Percentiles rank a stretch among this genome's conserved stretches.
These are phyloP conservation scores for Agonopterix alstromeriana DNA, from an alignment of 2,888 invertebrate genomes.

Conservation along the genomic window DNA sequence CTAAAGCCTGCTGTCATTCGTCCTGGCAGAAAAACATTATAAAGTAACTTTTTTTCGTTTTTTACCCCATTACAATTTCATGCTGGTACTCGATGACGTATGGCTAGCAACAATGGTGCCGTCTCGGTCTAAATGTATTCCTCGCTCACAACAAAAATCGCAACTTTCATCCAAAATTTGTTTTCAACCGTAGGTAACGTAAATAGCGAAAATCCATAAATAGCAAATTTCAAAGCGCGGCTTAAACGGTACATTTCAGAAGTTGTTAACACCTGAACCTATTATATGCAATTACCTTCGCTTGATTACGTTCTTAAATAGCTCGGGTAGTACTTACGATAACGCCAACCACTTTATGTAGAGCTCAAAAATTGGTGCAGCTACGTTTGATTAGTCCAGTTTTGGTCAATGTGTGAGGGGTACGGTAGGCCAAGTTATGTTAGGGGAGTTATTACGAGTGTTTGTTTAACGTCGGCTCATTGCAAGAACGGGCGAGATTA, in stretches of 20 bases:
- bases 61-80: too few relatives aligned
- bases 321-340: conserved; percentile 31
- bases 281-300: conserved; percentile 38
- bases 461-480: conserved; percentile 25
- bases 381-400: conserved; percentile 4
- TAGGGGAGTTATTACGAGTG: conserved; percentile 20
- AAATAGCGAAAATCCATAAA: conserved; percentile 18
- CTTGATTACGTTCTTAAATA: conserved; percentile 42
- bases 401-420: neutral
- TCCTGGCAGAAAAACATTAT: too few relatives aligned
- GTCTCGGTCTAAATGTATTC: too few relatives aligned
- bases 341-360: conserved; percentile 16
- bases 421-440: conserved; percentile 11
- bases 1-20: too few relatives aligned
- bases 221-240: conserved; percentile 23
- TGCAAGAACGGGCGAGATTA: conserved; percentile 22
- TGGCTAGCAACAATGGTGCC: too few relatives aligned
- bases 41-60: too few relatives aligned
- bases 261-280: conserved; percentile 50
- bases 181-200: neutral
- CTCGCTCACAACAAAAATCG: too few relatives aligned
- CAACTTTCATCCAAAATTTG: too few relatives aligned
- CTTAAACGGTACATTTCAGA: conserved; percentile 32
- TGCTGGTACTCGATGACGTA: too few relatives aligned
- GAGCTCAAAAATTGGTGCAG: conserved; percentile 12